phyloP scores from a whole-genome alignment of 2,797 vertebrate species.

The Sylvilagus floridanus region DNA sequence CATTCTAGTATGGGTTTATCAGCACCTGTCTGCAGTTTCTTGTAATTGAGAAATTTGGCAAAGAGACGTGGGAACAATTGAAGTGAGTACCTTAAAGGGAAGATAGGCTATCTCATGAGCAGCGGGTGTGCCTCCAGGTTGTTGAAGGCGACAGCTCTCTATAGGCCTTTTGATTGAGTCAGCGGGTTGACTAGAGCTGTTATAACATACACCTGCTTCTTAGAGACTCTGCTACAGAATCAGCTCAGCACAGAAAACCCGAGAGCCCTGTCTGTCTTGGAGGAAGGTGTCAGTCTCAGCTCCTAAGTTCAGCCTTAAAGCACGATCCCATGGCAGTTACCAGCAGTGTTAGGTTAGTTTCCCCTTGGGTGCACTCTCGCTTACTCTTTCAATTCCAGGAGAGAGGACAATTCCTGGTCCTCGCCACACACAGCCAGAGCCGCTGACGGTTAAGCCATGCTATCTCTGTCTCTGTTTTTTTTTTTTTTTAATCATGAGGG shows the following conservation, averaged over 20 bases:
- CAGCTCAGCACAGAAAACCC: neutral
- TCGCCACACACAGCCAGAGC: neutral
- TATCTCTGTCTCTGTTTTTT: too few species aligned
- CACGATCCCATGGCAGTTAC: neutral
- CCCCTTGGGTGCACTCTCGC: neutral
- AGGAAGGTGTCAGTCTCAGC: neutral
- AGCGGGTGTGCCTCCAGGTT: neutral
- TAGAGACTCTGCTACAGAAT: neutral
- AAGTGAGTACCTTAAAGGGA: constrained; percentile 81
- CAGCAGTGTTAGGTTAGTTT: neutral
- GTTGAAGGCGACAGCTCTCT: neutral
- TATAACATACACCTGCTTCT: neutral
- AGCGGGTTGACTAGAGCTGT: neutral
- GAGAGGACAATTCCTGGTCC: neutral
- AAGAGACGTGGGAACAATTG: constrained; percentile 88
- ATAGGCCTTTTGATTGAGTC: neutral
- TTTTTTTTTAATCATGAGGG: too few species aligned
- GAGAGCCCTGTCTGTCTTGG: neutral
- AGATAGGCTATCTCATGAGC: neutral
- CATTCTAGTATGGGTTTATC: constrained; percentile 91
- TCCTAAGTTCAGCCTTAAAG: neutral
- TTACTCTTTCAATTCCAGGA: neutral
- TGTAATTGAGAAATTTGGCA: constrained; percentile 89
- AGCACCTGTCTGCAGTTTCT: constrained; percentile 92
- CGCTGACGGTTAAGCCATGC: neutral